phyloP scores from a whole-genome alignment of 35 echinoderm and acorn worm genomes.

The Stichopus chloronotus region DNA sequence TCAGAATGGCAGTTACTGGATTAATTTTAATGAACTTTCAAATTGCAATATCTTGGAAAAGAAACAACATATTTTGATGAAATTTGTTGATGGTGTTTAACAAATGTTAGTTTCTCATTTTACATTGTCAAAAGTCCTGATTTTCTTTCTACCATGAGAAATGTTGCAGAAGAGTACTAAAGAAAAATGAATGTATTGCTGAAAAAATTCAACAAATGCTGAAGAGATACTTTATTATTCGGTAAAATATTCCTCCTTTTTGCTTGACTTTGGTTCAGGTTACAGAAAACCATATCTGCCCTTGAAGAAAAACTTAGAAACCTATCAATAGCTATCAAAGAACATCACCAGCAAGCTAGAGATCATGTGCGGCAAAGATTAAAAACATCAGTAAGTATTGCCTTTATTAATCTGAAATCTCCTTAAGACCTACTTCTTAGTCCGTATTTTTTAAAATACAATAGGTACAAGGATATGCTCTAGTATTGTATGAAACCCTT shows the following conservation, averaged over 20 bases:
- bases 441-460: too few relatives aligned
- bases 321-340: slow-evolving; percentile 32
- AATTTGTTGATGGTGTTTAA: too few relatives aligned
- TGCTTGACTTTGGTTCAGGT: slow-evolving; percentile 31
- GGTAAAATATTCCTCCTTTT: background rate
- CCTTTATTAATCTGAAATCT: background rate
- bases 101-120: too few relatives aligned
- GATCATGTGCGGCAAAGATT: slow-evolving; percentile 57
- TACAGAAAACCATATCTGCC: slow-evolving; percentile 76
- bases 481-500: too few relatives aligned
- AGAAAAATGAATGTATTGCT: background rate
- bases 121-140: too few relatives aligned
- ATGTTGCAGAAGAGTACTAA: too few relatives aligned
- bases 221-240: background rate
- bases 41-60: too few relatives aligned
- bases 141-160: too few relatives aligned
- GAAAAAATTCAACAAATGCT: background rate
- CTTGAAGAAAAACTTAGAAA: slow-evolving; percentile 65
- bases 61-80: too few relatives aligned
- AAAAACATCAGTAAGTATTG: slow-evolving; percentile 74
- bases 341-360: slow-evolving; percentile 71
- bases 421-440: background rate
- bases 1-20: too few relatives aligned
- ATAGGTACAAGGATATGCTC: too few relatives aligned
- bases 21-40: too few relatives aligned